A percentile compares a stretch with the other conserved stretches of the same genome.
These are phyloP conservation scores for Folsomia manolachei DNA, from an alignment of 2,888 invertebrate species.

Conservation along the genomic window DNA sequence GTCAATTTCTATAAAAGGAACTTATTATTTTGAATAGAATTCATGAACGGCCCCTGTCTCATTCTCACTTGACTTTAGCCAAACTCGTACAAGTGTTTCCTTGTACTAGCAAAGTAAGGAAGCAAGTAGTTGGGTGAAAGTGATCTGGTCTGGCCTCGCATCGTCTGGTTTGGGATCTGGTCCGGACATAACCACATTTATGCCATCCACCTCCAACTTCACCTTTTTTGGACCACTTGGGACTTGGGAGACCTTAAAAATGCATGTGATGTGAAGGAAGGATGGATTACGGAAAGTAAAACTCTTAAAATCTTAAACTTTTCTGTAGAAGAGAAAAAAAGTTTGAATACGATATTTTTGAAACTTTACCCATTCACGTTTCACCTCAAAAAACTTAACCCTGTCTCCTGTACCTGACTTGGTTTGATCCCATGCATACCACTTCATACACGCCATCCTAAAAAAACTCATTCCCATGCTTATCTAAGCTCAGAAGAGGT, in stretches of 20 bases:
- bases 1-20: too few relatives aligned
- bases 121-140: too few relatives aligned
- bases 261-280: not conserved
- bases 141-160: too few relatives aligned
- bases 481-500: too few relatives aligned
- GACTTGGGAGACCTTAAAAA: not conserved
- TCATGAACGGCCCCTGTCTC: not conserved
- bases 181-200: not conserved
- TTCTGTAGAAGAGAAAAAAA: not conserved
- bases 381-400: not conserved
- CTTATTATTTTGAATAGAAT: too few relatives aligned
- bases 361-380: not conserved
- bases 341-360: not conserved
- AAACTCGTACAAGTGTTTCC: not conserved
- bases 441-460: too few relatives aligned
- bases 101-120: not conserved
- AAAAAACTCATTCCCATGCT: too few relatives aligned
- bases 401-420: not conserved
- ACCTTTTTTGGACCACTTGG: too few relatives aligned
- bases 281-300: not conserved
- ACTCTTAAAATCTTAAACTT: not conserved
- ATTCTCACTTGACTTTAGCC: too few relatives aligned
- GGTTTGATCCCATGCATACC: not conserved
- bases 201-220: not conserved
- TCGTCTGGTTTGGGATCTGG: too few relatives aligned